Conservation (phyloP, 2,888 invertebrate genomes). For the Camponotus fellah region DNA sequence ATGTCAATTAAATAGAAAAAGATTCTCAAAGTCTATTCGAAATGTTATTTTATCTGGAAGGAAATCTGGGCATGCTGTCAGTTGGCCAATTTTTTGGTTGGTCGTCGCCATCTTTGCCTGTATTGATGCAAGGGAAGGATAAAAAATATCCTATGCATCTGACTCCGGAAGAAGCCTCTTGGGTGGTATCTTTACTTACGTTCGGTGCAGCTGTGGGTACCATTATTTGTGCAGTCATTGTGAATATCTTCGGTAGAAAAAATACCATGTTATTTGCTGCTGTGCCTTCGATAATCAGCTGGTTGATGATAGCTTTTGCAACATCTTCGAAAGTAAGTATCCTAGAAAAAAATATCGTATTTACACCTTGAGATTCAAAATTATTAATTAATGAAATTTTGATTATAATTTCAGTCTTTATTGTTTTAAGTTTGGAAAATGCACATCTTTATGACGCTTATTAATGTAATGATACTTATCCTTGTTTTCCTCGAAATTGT, state of each 20-base stretch:
- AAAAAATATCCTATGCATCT: constrained; percentile 56
- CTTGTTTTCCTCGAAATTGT: neutral
- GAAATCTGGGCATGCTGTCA: constrained; percentile 61
- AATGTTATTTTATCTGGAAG: constrained; percentile 50
- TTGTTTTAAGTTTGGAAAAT: neutral
- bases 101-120: constrained; percentile 69
- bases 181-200: constrained; percentile 61
- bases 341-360: neutral
- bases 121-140: neutral
- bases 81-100: constrained; percentile 66
- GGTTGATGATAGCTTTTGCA: constrained; percentile 57
- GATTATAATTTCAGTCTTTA: neutral
- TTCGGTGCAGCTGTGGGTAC: constrained; percentile 53
- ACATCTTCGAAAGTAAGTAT: constrained; percentile 60
- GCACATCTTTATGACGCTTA: too few relatives aligned
- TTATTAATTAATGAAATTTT: neutral
- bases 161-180: constrained; percentile 56
- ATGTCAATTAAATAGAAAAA: too few relatives aligned
- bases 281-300: neutral
- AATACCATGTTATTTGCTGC: constrained; percentile 53
- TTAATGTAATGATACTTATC: too few relatives aligned
- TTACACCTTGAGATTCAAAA: neutral
- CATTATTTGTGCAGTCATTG: constrained; percentile 34
- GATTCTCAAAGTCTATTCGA: too few relatives aligned
- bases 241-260: constrained; percentile 69